Evolutionary conservation across 1,140 invertebrate species (phyloP), one percentile per base, ranked within the genome.

Genomic region (Tachypleus tridentatus): DNA sequence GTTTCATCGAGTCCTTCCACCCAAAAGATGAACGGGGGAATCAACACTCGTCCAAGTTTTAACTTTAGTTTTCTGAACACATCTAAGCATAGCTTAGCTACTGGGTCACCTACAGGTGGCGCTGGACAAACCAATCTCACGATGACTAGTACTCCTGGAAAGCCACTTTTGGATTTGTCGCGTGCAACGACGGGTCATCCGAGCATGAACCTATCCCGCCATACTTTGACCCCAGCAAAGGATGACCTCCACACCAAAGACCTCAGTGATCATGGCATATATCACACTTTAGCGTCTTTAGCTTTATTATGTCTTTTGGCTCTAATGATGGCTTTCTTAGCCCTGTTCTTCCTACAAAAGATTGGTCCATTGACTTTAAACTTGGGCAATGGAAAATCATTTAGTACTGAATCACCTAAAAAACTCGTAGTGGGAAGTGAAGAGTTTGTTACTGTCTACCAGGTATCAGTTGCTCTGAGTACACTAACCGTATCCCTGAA

Each of bases 391-490:
- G 29, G 29, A 29, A 29, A 29, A 29, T 29, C 29, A 29, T 29
- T 29, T 29, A 29, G 29, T 29, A 29, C 29, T 29, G 29, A 29
- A 29, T 29, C 60, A 7, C 51, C 51, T 3, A 64, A 63, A 53
- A 57, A 63, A 60, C 82, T 82, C 57, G 78, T 83, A 68, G 82
- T 80, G 67, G 82, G 83, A 63, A 77, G 78, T 11, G 88, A 90
- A 72, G 89, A 92, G 73, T 91, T 91, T 71, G 84, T 87, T 48
- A 85, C 89, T 66, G 88, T 94, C 50, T 91, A 92, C 75, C 91
- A 94, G 80, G 90, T 94, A 67, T 91, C 90, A 4, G 79, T 93
- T 68, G 90, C 89, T 5, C 79, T 94, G 66, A 90, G 89, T 74
- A 89, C 91, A 8, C 81, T 94, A 63, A 91, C 91, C 48, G 78